Conservation (phyloP, 2,888 invertebrate species). For the Nemotelus pantherinus region DNA sequence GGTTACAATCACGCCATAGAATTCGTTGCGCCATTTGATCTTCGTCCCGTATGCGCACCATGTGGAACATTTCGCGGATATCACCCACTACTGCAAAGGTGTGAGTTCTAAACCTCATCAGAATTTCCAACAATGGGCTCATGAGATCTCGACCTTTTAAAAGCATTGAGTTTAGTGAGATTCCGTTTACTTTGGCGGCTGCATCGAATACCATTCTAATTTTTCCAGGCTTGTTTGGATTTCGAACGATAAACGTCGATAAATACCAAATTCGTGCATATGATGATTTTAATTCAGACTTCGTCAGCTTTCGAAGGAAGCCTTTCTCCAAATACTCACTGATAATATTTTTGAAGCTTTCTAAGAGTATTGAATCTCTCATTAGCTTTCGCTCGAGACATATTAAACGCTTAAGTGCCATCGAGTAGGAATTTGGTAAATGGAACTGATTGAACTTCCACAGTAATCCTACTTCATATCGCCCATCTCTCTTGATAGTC, state of each 20-base stretch:
- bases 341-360: neutral
- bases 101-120: neutral
- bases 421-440: neutral
- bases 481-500: neutral
- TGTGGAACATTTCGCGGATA: neutral
- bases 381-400: neutral
- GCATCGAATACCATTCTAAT: neutral
- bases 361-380: neutral
- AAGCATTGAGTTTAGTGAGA: neutral
- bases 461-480: neutral
- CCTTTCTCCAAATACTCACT: neutral
- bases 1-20: neutral
- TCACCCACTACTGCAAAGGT: neutral
- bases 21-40: no score
- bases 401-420: neutral
- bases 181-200: neutral
- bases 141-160: slow-evolving; percentile 1
- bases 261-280: neutral
- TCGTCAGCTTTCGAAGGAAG: neutral
- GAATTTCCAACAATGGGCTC: neutral
- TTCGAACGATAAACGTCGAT: neutral
- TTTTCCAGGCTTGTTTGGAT: neutral
- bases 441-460: neutral
- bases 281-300: neutral
- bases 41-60: no score